Percentiles rank a stretch among this genome's conserved stretches.
Evolutionary conservation across 2,113 vertebrate genomes (phyloP).

Genomic region (Antechinus flavipes): DNA sequence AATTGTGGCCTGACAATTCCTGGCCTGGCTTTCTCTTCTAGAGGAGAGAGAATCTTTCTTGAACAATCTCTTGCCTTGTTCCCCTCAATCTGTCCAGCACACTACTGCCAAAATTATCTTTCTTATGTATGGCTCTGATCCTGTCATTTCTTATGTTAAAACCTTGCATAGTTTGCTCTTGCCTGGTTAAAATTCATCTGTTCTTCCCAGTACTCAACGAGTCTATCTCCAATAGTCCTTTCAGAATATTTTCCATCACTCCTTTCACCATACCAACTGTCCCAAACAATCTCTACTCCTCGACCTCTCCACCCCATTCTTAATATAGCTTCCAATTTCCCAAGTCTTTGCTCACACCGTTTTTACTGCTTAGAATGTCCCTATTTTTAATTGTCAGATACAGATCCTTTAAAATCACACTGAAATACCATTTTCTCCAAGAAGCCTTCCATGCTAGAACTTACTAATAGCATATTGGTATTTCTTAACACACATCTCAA

Average conservation of each 20-base stretch:
- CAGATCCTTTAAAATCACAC: background rate
- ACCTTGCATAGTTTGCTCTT: background rate
- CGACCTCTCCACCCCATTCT: background rate
- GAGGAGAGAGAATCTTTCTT: background rate
- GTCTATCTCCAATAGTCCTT: background rate
- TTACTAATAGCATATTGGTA: background rate
- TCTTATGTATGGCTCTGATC: background rate
- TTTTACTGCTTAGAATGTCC: background rate
- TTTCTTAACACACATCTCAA: background rate
- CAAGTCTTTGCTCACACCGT: background rate
- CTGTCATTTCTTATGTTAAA: background rate
- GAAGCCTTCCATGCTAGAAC: background rate
- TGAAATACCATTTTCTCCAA: background rate
- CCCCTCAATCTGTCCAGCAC: background rate
- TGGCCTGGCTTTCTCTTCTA: background rate
- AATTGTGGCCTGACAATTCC: background rate
- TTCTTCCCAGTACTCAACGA: background rate
- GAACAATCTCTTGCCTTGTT: background rate
- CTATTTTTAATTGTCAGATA: background rate
- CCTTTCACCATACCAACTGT: background rate
- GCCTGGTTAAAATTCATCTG: background rate
- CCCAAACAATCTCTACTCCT: background rate
- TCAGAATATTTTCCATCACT: background rate
- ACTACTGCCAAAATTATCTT: background rate
- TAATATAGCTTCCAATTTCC: background rate